These are phyloP conservation scores for Habroteleia sp. DNA, from an alignment of 2,888 invertebrate species.

Conservation along the genomic window DNA sequence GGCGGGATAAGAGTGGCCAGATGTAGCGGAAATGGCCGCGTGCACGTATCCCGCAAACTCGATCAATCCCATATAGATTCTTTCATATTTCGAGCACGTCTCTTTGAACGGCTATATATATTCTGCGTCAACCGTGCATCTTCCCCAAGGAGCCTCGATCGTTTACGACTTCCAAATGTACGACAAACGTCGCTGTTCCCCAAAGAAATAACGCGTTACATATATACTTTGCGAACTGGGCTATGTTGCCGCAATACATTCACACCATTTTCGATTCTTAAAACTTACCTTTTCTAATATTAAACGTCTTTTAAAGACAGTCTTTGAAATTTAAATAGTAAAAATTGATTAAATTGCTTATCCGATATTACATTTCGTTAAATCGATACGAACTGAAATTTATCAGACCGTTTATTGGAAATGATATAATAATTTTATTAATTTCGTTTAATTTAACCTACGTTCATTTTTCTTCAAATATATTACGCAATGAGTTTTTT, in stretches of 20 bases:
- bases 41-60: conserved; percentile 49
- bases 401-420: too few species aligned
- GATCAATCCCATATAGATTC: conserved; percentile 59
- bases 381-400: too few species aligned
- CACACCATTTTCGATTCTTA: conserved; percentile 6
- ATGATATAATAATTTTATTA: too few species aligned
- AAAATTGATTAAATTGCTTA: too few species aligned
- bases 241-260: conserved; percentile 15
- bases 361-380: too few species aligned
- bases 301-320: too few species aligned
- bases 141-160: conserved; percentile 40
- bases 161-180: conserved; percentile 56
- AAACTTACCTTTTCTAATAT: conserved; percentile 25
- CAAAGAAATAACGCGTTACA: conserved; percentile 42
- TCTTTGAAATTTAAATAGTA: too few species aligned
- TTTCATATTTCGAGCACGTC: conserved; percentile 62
- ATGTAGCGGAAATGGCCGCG: conserved; percentile 48
- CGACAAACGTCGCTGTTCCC: conserved; percentile 42
- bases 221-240: conserved; percentile 35
- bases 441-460: too few species aligned
- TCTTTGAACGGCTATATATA: conserved; percentile 48
- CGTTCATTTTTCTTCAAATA: too few species aligned
- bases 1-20: conserved; percentile 43
- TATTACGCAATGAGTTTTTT: too few species aligned
- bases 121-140: conserved; percentile 48